These are phyloP conservation scores for Notodonta ziczac DNA, from an alignment of 2,888 invertebrate genomes.

Conservation along the genomic window DNA sequence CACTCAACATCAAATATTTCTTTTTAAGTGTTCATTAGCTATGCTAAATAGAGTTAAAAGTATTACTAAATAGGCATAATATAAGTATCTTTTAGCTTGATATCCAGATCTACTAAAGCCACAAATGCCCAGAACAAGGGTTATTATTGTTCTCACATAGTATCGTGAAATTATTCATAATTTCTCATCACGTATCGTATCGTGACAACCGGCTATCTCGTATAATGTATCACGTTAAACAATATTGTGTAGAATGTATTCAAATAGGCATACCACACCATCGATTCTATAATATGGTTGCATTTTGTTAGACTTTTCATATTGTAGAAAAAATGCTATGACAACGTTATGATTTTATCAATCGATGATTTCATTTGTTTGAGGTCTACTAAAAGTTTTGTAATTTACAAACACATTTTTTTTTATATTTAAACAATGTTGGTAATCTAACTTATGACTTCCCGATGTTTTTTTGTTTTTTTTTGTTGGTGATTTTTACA, in stretches of 20 bases:
- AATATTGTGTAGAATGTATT: conserved; percentile 14
- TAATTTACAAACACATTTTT: background rate
- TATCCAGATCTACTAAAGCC: conserved; percentile 4
- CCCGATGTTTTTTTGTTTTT: too few species aligned
- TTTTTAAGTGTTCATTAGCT: too few species aligned
- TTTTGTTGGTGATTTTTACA: too few species aligned
- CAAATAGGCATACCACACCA: conserved; percentile 12
- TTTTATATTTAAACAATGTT: too few species aligned
- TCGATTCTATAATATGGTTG: background rate
- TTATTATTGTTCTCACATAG: background rate
- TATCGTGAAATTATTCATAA: conserved; percentile 16
- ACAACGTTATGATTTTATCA: background rate
- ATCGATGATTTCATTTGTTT: too few species aligned
- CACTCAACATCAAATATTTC: too few species aligned
- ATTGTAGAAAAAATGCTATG: background rate
- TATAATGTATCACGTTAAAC: conserved; percentile 20
- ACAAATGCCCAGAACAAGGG: background rate
- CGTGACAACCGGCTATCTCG: conserved; percentile 24
- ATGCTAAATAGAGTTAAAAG: too few species aligned
- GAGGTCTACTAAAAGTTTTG: background rate
- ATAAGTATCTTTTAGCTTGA: background rate
- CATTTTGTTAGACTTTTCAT: conserved; percentile 1
- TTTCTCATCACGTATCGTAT: conserved; percentile 11
- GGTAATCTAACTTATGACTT: too few species aligned
- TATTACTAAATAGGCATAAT: too few species aligned